A percentile compares a stretch with the other conserved stretches of the same genome.
phyloP scores from a whole-genome alignment of 2,797 vertebrate genomes.

The Phoeniculus purpureus region DNA sequence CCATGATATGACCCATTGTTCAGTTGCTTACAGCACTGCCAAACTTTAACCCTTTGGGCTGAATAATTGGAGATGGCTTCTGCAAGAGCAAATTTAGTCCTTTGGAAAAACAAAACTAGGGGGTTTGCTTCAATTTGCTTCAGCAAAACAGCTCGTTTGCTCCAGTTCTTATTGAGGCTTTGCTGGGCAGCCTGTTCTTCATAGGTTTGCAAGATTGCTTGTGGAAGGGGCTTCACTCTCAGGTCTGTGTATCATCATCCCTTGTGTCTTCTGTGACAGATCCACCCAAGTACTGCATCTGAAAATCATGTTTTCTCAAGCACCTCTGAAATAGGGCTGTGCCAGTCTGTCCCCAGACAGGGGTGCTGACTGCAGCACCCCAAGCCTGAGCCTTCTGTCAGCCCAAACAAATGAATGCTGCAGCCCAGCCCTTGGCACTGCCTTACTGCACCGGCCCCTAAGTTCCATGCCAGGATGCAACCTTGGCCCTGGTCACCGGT shows the following conservation, averaged over 20 bases:
- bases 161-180: background rate
- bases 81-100: background rate
- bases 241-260: background rate
- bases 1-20: slow-evolving; percentile 68
- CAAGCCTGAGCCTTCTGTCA: accelerated
- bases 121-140: too few species aligned
- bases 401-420: accelerated
- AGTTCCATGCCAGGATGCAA: accelerated
- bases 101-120: background rate
- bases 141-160: background rate
- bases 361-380: background rate
- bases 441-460: background rate
- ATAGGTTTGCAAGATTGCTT: background rate
- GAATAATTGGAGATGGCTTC: background rate
- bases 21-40: background rate
- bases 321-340: accelerated
- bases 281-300: background rate
- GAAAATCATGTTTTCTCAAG: background rate
- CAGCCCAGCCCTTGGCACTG: background rate
- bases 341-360: background rate
- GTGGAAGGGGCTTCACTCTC: background rate
- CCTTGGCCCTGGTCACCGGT: background rate
- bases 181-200: background rate
- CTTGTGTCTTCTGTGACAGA: accelerated
- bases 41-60: slow-evolving; percentile 49